Conservation (phyloP, 1,140 invertebrate species). For the Metaphire vulgaris region DNA sequence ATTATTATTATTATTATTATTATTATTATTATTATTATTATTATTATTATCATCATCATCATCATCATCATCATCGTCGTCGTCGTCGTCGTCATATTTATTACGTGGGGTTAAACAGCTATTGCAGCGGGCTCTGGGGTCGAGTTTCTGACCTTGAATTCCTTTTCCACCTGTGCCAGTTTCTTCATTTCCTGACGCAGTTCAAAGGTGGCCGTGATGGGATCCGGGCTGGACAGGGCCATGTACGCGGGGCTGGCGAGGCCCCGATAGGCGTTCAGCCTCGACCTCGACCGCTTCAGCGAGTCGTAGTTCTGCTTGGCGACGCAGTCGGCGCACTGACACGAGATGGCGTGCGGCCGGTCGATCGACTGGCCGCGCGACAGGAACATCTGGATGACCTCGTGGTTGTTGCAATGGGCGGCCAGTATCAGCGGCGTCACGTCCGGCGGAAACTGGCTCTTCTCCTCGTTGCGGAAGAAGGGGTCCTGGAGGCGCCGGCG, state of each 20-base stretch:
- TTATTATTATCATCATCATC: no score
- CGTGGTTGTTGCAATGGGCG: constrained; percentile 93
- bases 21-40: no score
- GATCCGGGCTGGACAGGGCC: constrained; percentile 61
- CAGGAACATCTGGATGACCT: constrained; percentile 93
- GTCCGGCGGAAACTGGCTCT: constrained; percentile 75
- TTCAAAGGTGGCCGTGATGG: constrained; percentile 62
- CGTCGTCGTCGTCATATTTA: no score
- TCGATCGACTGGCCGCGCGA: constrained; percentile 62
- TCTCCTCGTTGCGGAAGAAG: constrained; percentile 32
- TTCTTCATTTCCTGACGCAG: constrained; percentile 56
- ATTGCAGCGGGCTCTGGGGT: no score
- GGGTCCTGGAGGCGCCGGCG: constrained; percentile 33
- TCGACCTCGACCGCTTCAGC: constrained; percentile 32
- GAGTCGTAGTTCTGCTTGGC: constrained; percentile 34
- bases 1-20: no score
- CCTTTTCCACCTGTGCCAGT: constrained; percentile 34
- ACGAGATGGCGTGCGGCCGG: constrained; percentile 27
- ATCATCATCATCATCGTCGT: no score
- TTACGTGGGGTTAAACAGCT: no score
- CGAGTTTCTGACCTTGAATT: constrained; percentile 40
- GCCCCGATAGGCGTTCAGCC: constrained; percentile 49
- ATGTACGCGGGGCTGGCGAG: constrained; percentile 58
- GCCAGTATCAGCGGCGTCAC: constrained; percentile 92
- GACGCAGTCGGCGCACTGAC: constrained; percentile 32